Percentiles rank a stretch among this genome's conserved stretches.
Conservation (phyloP, 2,888 invertebrate genomes). For the Drosophila infuscata region DNA sequence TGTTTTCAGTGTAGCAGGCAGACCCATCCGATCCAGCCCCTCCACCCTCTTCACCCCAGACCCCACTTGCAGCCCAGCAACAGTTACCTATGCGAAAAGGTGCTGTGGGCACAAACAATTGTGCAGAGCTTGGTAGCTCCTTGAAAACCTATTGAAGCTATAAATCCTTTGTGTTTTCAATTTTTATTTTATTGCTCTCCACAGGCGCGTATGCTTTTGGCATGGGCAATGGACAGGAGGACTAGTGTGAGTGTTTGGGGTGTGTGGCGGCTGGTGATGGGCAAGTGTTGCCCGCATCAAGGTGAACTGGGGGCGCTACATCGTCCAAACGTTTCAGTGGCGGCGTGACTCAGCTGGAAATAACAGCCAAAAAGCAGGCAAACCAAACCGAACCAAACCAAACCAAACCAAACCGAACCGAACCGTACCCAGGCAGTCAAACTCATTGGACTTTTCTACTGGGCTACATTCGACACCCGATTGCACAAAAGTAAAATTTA, state of each 20-base stretch:
- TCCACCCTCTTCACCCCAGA: neutral
- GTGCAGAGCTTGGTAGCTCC: slow-evolving; percentile 70
- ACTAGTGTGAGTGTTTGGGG: neutral
- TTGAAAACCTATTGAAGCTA: slow-evolving; percentile 82
- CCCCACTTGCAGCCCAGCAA: neutral
- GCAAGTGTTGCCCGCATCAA: slow-evolving; percentile 11
- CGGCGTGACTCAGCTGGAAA: slow-evolving; percentile 63
- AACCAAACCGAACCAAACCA: slow-evolving; percentile 12
- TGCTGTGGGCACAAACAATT: slow-evolving; percentile 46
- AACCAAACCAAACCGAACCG: slow-evolving; percentile 4
- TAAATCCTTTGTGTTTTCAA: slow-evolving; percentile 82
- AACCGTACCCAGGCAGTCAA: slow-evolving; percentile 16
- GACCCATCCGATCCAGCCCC: neutral
- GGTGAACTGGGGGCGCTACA: slow-evolving; percentile 31
- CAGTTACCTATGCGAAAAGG: slow-evolving; percentile 36
- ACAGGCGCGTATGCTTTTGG: slow-evolving; percentile 58
- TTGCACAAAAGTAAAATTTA: slow-evolving; percentile 73
- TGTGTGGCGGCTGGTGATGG: slow-evolving; percentile 8
- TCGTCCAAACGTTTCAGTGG: slow-evolving; percentile 27
- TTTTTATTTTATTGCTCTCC: slow-evolving; percentile 81
- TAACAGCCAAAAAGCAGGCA: slow-evolving; percentile 57
- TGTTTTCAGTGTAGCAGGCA: slow-evolving; percentile 58
- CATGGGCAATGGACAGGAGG: slow-evolving; percentile 22
- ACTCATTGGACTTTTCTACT: slow-evolving; percentile 36
- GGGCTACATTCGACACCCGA: slow-evolving; percentile 56